Evolutionary conservation across 2,888 invertebrate species (phyloP).

Genomic region (Quadroppia sp.): DNA sequence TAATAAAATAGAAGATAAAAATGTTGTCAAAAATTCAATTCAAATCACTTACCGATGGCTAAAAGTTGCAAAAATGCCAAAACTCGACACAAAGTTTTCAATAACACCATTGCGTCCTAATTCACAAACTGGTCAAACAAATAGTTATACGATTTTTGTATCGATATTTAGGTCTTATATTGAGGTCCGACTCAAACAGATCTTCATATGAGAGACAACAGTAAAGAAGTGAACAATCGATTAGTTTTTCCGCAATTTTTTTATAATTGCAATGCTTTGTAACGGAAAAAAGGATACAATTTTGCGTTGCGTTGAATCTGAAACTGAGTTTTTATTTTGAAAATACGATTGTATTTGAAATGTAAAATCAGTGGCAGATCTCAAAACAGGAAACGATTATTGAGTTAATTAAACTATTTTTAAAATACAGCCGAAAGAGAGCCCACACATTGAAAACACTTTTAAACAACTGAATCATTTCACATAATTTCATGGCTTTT

Average conservation of each 20-base stretch:
- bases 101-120: conserved; percentile 27
- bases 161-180: conserved; percentile 28
- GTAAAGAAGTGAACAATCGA: conserved; percentile 8
- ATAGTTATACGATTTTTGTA: background rate
- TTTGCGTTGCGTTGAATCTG: background rate
- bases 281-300: background rate
- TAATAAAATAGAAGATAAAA: too few relatives aligned
- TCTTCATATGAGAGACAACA: conserved; percentile 8
- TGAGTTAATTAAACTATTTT: conserved; percentile 37
- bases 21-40: background rate
- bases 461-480: background rate
- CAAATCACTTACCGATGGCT: background rate
- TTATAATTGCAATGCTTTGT: background rate
- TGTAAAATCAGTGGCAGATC: conserved; percentile 8
- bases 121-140: conserved; percentile 27
- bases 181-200: conserved; percentile 8
- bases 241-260: too few relatives aligned
- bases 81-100: background rate
- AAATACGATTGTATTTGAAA: background rate
- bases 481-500: conserved; percentile 27
- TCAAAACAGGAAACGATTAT: conserved; percentile 34
- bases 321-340: background rate
- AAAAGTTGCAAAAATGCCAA: background rate
- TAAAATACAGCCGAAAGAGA: background rate
- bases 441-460: conserved; percentile 1